Evolutionary conservation across 1,140 invertebrate species (phyloP).

Genomic region (Cotesia chilonis): DNA sequence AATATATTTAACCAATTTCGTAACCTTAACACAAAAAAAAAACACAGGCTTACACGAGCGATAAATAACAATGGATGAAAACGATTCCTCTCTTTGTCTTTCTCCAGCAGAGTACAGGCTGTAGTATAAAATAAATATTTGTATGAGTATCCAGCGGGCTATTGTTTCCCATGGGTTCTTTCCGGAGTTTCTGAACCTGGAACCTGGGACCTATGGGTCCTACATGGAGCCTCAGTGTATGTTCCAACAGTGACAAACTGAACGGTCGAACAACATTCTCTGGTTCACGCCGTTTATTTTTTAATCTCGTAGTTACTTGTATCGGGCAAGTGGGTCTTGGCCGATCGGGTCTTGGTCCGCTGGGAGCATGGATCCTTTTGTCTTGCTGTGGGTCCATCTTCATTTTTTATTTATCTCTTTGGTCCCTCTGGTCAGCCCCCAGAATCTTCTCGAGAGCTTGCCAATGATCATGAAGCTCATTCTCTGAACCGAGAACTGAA

Average conservation of each 20-base stretch:
- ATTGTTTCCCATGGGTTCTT: conserved; percentile 39
- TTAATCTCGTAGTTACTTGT: conserved; percentile 7
- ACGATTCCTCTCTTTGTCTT: too few species aligned
- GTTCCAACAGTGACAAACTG: conserved; percentile 55
- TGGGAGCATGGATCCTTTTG: not conserved
- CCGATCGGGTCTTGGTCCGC: not conserved
- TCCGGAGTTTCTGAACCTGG: conserved; percentile 23
- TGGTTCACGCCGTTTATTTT: conserved; percentile 36
- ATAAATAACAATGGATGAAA: too few species aligned
- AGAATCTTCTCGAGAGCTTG: too few species aligned
- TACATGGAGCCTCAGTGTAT: conserved; percentile 11
- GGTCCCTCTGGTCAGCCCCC: not conserved
- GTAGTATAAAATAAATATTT: conserved; percentile 20
- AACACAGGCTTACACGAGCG: too few species aligned
- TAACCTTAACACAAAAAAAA: too few species aligned
- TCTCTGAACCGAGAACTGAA: too few species aligned
- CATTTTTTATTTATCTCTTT: not conserved
- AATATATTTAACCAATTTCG: too few species aligned
- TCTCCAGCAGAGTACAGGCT: too few species aligned
- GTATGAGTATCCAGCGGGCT: conserved; percentile 1
- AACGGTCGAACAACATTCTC: conserved; percentile 51
- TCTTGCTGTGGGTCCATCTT: conserved; percentile 10
- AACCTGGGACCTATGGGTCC: conserved; percentile 30
- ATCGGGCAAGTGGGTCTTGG: too few species aligned
- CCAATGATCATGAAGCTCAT: too few species aligned